Base-by-base conservation (phyloP, 2,113 vertebrate species). In the Hemiprocne comata region DNA sequence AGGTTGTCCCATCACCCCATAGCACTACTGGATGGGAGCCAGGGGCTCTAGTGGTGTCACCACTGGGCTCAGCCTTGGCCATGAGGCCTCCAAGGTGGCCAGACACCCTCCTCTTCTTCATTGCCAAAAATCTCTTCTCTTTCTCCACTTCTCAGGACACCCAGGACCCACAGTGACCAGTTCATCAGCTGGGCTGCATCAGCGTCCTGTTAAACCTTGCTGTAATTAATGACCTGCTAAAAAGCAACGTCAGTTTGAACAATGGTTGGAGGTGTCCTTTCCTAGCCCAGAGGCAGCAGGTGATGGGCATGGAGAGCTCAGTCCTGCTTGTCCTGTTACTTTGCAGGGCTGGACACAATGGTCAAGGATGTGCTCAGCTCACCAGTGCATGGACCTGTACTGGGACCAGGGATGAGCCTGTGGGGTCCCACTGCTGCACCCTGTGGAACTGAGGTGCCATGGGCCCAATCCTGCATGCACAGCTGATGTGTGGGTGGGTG, bases 341-440 rank as follows among this genome's bases (percentile, higher is more conserved):
- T 44, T 58, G 44, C 60, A 46, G 87, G 46, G 54, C 29, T 34
- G 64, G 71, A 18, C 31, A 48, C 34, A 11, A 10, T 25, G 7
- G 20, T 4, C 3, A 1, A 23, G 62, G 60, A 15, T 14, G 14
- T 11, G 54, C 44, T 46, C 1, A 1, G 7, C 19, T 58, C 53
- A 10, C 40, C 1, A 3, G 82, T 1, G 2, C 38, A 1, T 5
- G n/a, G 48, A 50, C 3, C 34, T 0, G 2, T 25, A 36, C 54
- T 36, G 44, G 54, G 60, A 4, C 25, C 2, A 3, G 62, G 54
- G 5, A 2, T 6, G 38, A 85, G 40, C n/a, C 38, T 23, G 40
- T 0, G 9, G 51, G 60, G 28, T 85, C 18, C 13, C 3, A 6
- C 46, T 48, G 46, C 46, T 48, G 46, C 46, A 48, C 46, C 46